phyloP scores from a whole-genome alignment of 2,888 invertebrate species.

The Xestia c-nigrum region DNA sequence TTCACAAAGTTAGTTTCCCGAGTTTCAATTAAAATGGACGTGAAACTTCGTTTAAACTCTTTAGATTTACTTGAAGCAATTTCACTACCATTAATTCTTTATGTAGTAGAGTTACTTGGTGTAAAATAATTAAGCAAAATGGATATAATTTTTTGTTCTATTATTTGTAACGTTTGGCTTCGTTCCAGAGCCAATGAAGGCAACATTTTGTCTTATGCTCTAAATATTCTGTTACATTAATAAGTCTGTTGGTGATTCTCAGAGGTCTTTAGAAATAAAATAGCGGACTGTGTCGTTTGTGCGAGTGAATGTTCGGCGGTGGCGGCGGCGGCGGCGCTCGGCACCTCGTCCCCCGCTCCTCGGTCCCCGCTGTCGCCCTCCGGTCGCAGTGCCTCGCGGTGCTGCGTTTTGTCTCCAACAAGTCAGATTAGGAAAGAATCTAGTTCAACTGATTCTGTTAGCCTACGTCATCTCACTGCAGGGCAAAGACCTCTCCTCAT shows the following conservation, averaged over 20 bases:
- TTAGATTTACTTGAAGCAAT: conserved; percentile 45
- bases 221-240: not conserved
- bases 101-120: conserved; percentile 34
- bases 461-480: too few species aligned
- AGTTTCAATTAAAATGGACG: conserved; percentile 51
- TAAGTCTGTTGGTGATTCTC: too few species aligned
- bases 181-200: conserved; percentile 12
- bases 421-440: not conserved
- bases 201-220: not conserved
- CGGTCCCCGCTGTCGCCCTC: too few species aligned
- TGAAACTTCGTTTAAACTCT: conserved; percentile 44
- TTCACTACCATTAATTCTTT: conserved; percentile 32
- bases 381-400: too few species aligned
- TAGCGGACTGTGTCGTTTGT: too few species aligned
- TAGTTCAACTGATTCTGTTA: too few species aligned
- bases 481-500: too few species aligned
- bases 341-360: too few species aligned
- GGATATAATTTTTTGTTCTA: conserved; percentile 1
- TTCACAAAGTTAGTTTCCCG: conserved; percentile 34
- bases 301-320: too few species aligned
- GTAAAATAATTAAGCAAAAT: conserved; percentile 44
- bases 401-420: too few species aligned
- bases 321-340: too few species aligned
- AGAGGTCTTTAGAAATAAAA: too few species aligned
- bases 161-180: conserved; percentile 18